These are phyloP conservation scores for Sebastolobus alascanus DNA, from an alignment of 2,797 vertebrate species.

Conservation along the genomic window DNA sequence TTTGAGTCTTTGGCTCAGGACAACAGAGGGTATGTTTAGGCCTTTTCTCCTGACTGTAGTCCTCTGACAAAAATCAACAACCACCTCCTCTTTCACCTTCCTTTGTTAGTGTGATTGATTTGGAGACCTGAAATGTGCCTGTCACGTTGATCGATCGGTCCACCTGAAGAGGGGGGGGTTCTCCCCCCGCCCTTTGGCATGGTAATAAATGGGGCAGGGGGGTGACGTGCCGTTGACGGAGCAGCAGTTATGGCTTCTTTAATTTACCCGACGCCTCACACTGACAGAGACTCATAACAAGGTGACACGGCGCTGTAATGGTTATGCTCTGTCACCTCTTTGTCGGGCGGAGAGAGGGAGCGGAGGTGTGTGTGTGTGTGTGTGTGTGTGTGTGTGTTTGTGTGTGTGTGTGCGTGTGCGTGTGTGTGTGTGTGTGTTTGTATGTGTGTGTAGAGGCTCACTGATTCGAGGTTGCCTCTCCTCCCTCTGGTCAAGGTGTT, in stretches of 20 bases:
- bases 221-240: constrained; percentile 71
- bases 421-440: constrained; percentile 32
- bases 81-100: constrained; percentile 54
- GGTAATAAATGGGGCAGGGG: constrained; percentile 77
- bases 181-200: constrained; percentile 46
- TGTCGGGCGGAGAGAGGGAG: constrained; percentile 30
- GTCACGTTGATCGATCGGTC: constrained; percentile 80
- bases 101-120: constrained; percentile 79
- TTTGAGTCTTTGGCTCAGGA: constrained; percentile 40
- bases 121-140: constrained; percentile 75
- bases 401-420: constrained; percentile 25
- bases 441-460: constrained; percentile 24
- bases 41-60: constrained; percentile 56
- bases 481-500: constrained; percentile 83
- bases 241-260: constrained; percentile 80
- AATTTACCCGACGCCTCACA: constrained; percentile 70
- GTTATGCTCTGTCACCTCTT: constrained; percentile 76
- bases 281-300: constrained; percentile 81
- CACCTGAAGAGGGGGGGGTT: constrained; percentile 47
- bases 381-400: constrained; percentile 32
- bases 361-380: constrained; percentile 11
- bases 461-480: constrained; percentile 64
- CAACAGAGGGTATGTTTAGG: constrained; percentile 10
- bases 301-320: constrained; percentile 74
- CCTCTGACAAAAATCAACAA: constrained; percentile 28